A percentile compares a stretch with the other conserved stretches of the same genome.
phyloP scores from a whole-genome alignment of 2,888 invertebrate species.

The Drosophila mimica region DNA sequence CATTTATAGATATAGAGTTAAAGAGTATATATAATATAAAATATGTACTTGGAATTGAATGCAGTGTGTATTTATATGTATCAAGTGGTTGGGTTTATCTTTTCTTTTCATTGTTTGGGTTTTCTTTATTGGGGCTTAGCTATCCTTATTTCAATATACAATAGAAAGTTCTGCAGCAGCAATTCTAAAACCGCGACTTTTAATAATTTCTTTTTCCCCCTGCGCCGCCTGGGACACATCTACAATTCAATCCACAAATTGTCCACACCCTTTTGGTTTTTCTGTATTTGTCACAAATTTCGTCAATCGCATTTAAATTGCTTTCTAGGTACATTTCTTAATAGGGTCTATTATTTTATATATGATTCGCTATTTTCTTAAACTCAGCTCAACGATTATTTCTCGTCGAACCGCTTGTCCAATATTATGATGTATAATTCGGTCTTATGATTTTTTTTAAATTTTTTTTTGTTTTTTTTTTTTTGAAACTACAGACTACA shows the following conservation, averaged over 20 bases:
- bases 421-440: conserved; percentile 27
- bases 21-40: conserved; percentile 76
- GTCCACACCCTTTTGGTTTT: conserved; percentile 13
- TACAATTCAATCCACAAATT: conserved; percentile 18
- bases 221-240: not conserved
- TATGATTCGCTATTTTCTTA: conserved; percentile 23
- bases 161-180: conserved; percentile 33
- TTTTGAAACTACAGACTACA: conserved; percentile 65
- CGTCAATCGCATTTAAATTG: conserved; percentile 79
- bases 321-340: conserved; percentile 78
- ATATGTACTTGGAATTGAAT: conserved; percentile 78
- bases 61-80: conserved; percentile 59
- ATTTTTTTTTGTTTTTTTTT: conserved; percentile 22
- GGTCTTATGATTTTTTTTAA: conserved; percentile 10
- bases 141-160: conserved; percentile 39
- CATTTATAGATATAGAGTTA: conserved; percentile 55
- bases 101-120: not conserved
- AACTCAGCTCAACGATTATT: conserved; percentile 13
- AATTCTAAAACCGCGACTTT: conserved; percentile 12
- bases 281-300: conserved; percentile 79
- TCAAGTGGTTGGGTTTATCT: conserved; percentile 35
- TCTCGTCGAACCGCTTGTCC: conserved; percentile 34
- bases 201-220: not conserved
- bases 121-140: conserved; percentile 12
- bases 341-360: conserved; percentile 48